A percentile compares a stretch with the other conserved stretches of the same genome.
Conservation (phyloP, 1,140 invertebrate genomes). For the Drosophila rufa region DNA sequence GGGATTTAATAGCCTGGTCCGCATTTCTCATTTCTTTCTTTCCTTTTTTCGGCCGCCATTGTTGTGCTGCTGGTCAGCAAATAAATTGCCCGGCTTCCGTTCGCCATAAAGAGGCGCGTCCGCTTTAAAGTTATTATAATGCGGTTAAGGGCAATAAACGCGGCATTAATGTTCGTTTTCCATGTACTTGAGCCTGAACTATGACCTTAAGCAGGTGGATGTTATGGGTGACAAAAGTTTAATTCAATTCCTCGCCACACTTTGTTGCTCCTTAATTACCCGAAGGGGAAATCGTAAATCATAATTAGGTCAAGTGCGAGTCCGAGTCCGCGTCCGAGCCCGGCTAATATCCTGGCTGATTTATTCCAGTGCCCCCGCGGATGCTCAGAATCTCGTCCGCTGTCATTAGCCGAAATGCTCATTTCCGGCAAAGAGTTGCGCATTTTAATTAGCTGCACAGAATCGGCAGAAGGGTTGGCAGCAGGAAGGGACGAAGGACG, state of each 20-base stretch:
- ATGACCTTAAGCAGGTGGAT: slow-evolving; percentile 46
- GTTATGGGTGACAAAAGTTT: slow-evolving; percentile 25
- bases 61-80: slow-evolving; percentile 64
- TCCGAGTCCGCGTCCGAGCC: not conserved
- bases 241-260: slow-evolving; percentile 12
- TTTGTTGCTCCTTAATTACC: slow-evolving; percentile 13
- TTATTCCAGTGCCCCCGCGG: slow-evolving; percentile 67
- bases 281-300: slow-evolving; percentile 16
- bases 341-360: slow-evolving; percentile 50
- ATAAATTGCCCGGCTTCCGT: slow-evolving; percentile 76
- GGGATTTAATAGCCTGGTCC: slow-evolving; percentile 78
- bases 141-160: slow-evolving; percentile 81
- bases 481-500: slow-evolving; percentile 7
- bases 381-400: slow-evolving; percentile 46
- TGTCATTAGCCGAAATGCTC: slow-evolving; percentile 80
- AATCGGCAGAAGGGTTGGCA: not conserved
- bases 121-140: slow-evolving; percentile 83
- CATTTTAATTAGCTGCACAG: slow-evolving; percentile 79
- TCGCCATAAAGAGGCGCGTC: slow-evolving; percentile 60
- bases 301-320: slow-evolving; percentile 43
- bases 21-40: slow-evolving; percentile 77
- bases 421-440: slow-evolving; percentile 82
- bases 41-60: slow-evolving; percentile 42
- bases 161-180: slow-evolving; percentile 70
- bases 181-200: slow-evolving; percentile 67